Evolutionary conservation across 92 coral and sea anemone species (phyloP).

Genomic region (Porites evermanni): DNA sequence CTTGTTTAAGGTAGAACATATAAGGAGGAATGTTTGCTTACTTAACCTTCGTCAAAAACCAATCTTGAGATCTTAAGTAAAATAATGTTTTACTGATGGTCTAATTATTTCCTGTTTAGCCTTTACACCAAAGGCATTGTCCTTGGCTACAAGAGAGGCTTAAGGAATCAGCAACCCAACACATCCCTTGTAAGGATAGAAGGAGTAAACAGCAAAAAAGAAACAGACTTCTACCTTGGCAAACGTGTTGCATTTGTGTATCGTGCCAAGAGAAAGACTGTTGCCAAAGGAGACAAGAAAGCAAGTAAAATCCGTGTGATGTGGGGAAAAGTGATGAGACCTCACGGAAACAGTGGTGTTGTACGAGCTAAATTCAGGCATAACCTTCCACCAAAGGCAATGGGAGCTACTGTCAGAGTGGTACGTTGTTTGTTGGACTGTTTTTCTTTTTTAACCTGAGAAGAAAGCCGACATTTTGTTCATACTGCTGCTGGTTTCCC

Average conservation of each 20-base stretch:
- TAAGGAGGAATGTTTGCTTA: too few relatives aligned
- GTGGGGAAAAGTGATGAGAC: slow-evolving; percentile 95
- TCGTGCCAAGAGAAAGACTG: slow-evolving; percentile 92
- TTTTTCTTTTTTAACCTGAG: neutral
- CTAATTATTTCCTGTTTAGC: slow-evolving; percentile 42
- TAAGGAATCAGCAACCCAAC: slow-evolving; percentile 96
- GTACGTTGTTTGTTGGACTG: slow-evolving; percentile 58
- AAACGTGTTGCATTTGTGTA: slow-evolving; percentile 97
- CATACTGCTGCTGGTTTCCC: too few relatives aligned
- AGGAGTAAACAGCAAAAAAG: slow-evolving; percentile 84
- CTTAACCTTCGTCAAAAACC: too few relatives aligned
- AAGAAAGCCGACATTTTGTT: too few relatives aligned
- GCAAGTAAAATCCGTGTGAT: slow-evolving; percentile 90
- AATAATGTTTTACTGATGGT: neutral
- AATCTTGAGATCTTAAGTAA: neutral
- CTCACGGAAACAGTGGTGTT: slow-evolving; percentile 99
- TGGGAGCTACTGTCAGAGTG: slow-evolving; percentile 98
- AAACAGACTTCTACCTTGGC: slow-evolving; percentile 95
- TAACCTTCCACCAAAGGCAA: slow-evolving; percentile 95
- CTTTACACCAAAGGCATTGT: slow-evolving; percentile 96
- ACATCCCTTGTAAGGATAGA: slow-evolving; percentile 92
- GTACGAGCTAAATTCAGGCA: slow-evolving; percentile 98
- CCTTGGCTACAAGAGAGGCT: slow-evolving; percentile 98
- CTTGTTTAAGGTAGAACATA: too few relatives aligned
- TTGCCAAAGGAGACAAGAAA: slow-evolving; percentile 88